Evolutionary conservation across 2,888 invertebrate genomes (phyloP), one percentile per base, ranked within the genome.

Genomic region (Mythimna lalbum): DNA sequence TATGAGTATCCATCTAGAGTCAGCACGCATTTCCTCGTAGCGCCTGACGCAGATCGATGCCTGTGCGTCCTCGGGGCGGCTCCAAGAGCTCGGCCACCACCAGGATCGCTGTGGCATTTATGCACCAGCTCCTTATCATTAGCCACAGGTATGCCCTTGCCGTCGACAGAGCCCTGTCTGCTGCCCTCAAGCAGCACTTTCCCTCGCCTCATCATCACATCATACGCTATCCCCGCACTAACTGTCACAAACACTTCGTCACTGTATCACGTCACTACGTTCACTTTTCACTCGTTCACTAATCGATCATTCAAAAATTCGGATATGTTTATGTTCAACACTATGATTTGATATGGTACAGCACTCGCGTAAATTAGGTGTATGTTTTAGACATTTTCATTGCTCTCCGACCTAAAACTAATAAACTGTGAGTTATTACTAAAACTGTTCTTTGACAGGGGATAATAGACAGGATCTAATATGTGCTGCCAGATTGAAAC

Each of bases 1-100:
- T 98, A 98, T 80, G 98, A 98, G 95, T 98, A 98, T 87, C 98
- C 98, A 92, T 98, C 98, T 84, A 98, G 96, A 60, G 98, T 98
- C 82, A 98, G 97, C 79, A 98, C 97, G 95, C 98, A 98, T 94
- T 98, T 98, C 89, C 97, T 96, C 33, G 97, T 96, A 75, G 97
- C 97, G 86, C 96, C 94, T 78, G 96, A 96, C 69, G 96, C 92
- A 39, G 95, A 94, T 80, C 94, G 92, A 88, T 95, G 95, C 66
- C 96, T 92, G 59, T 91, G 89, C 61, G 92, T 88, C 80, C 95
- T 91, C 4, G 94, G 93, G 62, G 90, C 90, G 55, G 93, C 91
- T 69, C 93, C 95, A 77, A 94, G 80, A 47, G 95, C 95, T 78
- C 94, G 88, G 17, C 96, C 96, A 76, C 96, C 96, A 14, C 97